Evolutionary conservation across 2,113 vertebrate genomes (phyloP), one percentile per base, ranked within the genome.

Genomic region (Nematolebias whitei): DNA sequence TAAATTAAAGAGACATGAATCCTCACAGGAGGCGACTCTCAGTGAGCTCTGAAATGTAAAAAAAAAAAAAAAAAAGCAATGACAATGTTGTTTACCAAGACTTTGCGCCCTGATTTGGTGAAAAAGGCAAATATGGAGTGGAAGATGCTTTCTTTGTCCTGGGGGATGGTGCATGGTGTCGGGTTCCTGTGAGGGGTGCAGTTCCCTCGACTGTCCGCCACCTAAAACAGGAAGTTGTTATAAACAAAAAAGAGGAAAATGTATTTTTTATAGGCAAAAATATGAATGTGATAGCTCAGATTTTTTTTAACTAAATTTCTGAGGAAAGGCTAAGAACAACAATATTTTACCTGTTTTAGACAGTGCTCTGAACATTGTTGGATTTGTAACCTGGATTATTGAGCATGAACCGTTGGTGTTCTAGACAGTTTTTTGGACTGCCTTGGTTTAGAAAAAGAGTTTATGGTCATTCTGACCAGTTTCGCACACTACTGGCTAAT

Each of bases 71-170:
- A 75, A 80, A 65, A 24, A 29, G 48, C 51, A 68, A 13, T 1
- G 9, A 5, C 12, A 43, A 51, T 14, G 47, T 14, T 60, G 63
- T 32, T 94, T 94, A 99, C 98, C 96, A 99, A 79, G 51, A 98
- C 95, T 93, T 94, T 97, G 69, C 96, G 94, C 54, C 98, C 98
- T 35, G 98, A 97, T 83, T 99, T 99, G 2, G 94, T 95, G 89
- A 99, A 99, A 87, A 99, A 99, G 23, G 95, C 93, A 88, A 99
- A 98, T 85, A 99, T 98, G 3, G 96, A 96, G 73, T 98, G 95
- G 81, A 99, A 98, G 89, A 99, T 97, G 83, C 90, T 99, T 64
- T 96, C 95, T 74, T 91, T 94, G 47, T 95, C 97, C 78, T 96
- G 96, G 74, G 96, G 95, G 83, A 98, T 90, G 67, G 96, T 65